These are phyloP conservation scores for Kryptolebias ocellatus DNA, from an alignment of 2,797 vertebrate species.

Conservation along the genomic window DNA sequence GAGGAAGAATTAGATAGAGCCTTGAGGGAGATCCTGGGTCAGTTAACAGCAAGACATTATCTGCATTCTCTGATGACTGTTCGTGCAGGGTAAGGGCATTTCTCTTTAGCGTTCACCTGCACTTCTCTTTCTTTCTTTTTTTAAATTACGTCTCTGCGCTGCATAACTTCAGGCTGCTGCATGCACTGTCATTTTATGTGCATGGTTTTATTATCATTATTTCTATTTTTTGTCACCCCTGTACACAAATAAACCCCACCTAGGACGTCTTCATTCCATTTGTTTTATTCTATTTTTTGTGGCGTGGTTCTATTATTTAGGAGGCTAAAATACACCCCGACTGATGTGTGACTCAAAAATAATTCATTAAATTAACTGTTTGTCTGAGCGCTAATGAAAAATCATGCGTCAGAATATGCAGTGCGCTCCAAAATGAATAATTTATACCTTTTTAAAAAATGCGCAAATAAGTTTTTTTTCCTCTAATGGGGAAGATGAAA, in stretches of 20 bases:
- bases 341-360: conserved; percentile 35
- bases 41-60: conserved; percentile 93
- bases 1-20: conserved; percentile 95
- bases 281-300: conserved; percentile 27
- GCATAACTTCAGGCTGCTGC: conserved; percentile 62
- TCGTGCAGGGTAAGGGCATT: conserved; percentile 92
- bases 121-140: conserved; percentile 51
- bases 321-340: conserved; percentile 26
- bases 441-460: conserved; percentile 57
- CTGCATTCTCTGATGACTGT: conserved; percentile 94
- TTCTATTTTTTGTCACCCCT: not conserved
- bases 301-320: conserved; percentile 14
- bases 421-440: conserved; percentile 63
- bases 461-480: conserved; percentile 44
- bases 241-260: conserved; percentile 5
- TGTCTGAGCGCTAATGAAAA: conserved; percentile 27
- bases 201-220: conserved; percentile 19
- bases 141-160: conserved; percentile 39
- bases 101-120: conserved; percentile 81
- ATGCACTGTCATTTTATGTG: conserved; percentile 58
- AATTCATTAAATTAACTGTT: not conserved
- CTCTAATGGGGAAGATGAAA: conserved; percentile 26
- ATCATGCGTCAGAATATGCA: conserved; percentile 65
- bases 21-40: conserved; percentile 94
- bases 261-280: conserved; percentile 21